These are phyloP conservation scores for Rhinogobius similis DNA, from an alignment of 2,113 vertebrate genomes.

Conservation along the genomic window DNA sequence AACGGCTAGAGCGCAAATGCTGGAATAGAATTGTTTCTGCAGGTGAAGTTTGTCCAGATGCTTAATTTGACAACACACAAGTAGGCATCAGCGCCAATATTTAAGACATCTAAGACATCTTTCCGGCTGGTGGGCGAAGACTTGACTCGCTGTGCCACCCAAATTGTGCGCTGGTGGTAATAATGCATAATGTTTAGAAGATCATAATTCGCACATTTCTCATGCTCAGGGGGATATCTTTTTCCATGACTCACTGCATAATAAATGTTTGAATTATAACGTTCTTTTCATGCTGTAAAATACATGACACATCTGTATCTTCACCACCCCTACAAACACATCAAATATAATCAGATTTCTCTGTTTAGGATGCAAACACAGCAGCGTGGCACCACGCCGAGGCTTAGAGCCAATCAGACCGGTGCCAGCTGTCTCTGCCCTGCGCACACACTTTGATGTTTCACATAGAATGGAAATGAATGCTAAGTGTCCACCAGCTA, in stretches of 20 bases:
- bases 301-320: conserved; percentile 1
- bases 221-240: not conserved
- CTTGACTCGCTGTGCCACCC: not conserved
- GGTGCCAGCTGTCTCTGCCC: conserved; percentile 60
- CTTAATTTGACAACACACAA: too few relatives aligned
- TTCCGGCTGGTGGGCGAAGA: not conserved
- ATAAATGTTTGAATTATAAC: not conserved
- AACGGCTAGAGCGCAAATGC: too few relatives aligned
- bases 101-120: too few relatives aligned
- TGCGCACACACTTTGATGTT: conserved; percentile 64
- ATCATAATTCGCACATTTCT: not conserved
- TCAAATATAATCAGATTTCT: conserved; percentile 21
- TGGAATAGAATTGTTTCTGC: too few relatives aligned
- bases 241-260: not conserved
- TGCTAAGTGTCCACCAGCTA: conserved; percentile 58
- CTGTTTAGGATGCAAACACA: conserved; percentile 51
- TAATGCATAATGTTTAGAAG: not conserved
- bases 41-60: too few relatives aligned
- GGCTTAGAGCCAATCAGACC: conserved; percentile 54
- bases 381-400: conserved; percentile 36
- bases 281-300: not conserved
- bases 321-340: not conserved
- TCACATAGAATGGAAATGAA: conserved; percentile 52
- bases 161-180: not conserved
- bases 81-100: too few relatives aligned